A percentile compares a stretch with the other conserved stretches of the same genome.
Conservation (phyloP, 1,140 invertebrate species). For the Neuroterus valhalla region DNA sequence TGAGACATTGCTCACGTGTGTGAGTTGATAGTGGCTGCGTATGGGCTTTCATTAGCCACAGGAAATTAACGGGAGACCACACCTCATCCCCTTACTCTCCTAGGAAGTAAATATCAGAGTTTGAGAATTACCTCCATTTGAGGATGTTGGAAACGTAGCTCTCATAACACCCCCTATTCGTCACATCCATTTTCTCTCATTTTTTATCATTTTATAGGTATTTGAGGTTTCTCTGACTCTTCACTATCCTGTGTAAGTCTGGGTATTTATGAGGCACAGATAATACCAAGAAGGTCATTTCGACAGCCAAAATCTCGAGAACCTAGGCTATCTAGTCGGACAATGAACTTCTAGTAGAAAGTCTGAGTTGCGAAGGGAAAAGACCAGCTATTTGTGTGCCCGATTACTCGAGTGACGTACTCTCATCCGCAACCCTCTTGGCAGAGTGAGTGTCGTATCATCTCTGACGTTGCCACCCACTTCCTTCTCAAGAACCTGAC, state of each 20-base stretch:
- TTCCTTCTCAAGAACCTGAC: constrained; percentile 1
- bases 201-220: background rate
- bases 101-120: too few species aligned
- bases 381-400: constrained; percentile 5
- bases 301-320: constrained; percentile 13
- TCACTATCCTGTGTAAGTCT: background rate
- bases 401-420: constrained; percentile 23
- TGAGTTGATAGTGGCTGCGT: too few species aligned
- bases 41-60: too few species aligned
- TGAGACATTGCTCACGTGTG: too few species aligned
- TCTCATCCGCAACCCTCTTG: background rate
- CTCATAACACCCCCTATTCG: too few species aligned
- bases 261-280: background rate
- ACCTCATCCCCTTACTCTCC: too few species aligned
- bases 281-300: constrained; percentile 12
- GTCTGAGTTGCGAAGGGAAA: background rate
- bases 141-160: too few species aligned
- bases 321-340: constrained; percentile 6
- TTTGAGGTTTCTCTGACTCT: background rate
- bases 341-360: constrained; percentile 18
- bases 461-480: background rate
- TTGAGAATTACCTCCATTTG: too few species aligned
- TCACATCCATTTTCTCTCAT: background rate
- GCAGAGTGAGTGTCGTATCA: constrained; percentile 25
- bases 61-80: too few species aligned